Evolutionary conservation across 1,140 invertebrate species (phyloP), one percentile per base, ranked within the genome.

Genomic region (Pseudomyrmex gracilis): DNA sequence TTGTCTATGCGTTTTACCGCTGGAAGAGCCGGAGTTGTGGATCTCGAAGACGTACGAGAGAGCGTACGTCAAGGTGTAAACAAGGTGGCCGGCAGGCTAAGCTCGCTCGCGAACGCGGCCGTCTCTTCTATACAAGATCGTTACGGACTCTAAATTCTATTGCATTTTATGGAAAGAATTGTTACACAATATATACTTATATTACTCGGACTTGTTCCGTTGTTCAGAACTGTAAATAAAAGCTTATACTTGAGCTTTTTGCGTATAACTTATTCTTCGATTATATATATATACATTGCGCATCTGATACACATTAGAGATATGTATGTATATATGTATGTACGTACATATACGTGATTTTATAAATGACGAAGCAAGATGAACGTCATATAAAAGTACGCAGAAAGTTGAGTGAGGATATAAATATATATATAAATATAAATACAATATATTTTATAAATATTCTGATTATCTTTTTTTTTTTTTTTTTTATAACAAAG

Each of bases 11-110:
- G 90, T 63, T 67, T 91, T 17, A 76, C 86, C 0, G 89, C 89
- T 34, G 91, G 90, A 53, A 85, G 90, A 76, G 86, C 90, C 22
- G 90, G 91, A 4, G 91, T 92, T 55, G 92, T 95, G 0, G 96
- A 98, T 93, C 95, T 99, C 64, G 98, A 99, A 85, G 99, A 99
- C 91, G 98, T 99, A 0, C 98, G 98, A 92, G 99, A 99, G 94
- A 98, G 98, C 89, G 98, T 99, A 8, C 96, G 97, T 88, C 97
- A 99, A 94, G 99, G 99, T 73, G 98, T 99, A 49, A 98, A 97
- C 76, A 99, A 99, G 95, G 98, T 99, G 78, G 99, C 99, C 47
- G 98, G 98, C 5, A 97, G 97, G 91, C 94, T 99, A 13, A 99
- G 98, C 88, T 98, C 97, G 82, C 94, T 99, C 80, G 98, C 99